A percentile compares a stretch with the other conserved stretches of the same genome.
These are phyloP conservation scores for Glaucidium brasilianum DNA, from an alignment of 2,113 vertebrate species.

Conservation along the genomic window DNA sequence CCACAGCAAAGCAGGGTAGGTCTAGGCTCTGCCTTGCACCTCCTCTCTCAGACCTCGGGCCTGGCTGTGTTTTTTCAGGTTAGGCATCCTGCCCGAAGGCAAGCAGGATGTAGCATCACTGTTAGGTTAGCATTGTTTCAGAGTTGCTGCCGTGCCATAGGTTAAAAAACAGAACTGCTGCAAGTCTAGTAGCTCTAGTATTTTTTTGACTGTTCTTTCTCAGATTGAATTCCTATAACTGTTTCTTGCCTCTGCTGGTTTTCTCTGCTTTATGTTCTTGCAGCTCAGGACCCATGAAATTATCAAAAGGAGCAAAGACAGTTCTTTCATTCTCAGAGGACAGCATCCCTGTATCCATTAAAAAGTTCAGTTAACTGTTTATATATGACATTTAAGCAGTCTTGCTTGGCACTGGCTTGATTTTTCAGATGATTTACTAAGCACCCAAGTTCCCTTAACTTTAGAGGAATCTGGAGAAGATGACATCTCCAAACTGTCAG, in stretches of 20 bases:
- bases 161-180: background rate
- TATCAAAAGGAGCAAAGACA: background rate
- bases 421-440: background rate
- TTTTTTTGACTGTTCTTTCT: background rate
- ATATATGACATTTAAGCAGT: background rate
- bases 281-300: background rate
- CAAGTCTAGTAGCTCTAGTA: background rate
- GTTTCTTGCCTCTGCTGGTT: background rate
- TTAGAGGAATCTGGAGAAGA: background rate
- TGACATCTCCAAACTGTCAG: background rate
- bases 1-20: background rate
- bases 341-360: background rate
- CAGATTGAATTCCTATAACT: background rate
- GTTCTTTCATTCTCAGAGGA: background rate
- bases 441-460: background rate
- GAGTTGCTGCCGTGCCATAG: background rate
- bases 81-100: background rate
- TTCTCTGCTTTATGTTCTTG: background rate
- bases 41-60: background rate
- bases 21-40: background rate
- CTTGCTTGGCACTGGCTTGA: background rate
- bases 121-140: background rate
- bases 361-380: background rate
- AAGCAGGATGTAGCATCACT: rapidly evolving
- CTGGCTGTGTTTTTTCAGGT: background rate